Evolutionary conservation across 2,888 invertebrate species (phyloP), one percentile per base, ranked within the genome.

Genomic region (Listrodromus nycthemerus): DNA sequence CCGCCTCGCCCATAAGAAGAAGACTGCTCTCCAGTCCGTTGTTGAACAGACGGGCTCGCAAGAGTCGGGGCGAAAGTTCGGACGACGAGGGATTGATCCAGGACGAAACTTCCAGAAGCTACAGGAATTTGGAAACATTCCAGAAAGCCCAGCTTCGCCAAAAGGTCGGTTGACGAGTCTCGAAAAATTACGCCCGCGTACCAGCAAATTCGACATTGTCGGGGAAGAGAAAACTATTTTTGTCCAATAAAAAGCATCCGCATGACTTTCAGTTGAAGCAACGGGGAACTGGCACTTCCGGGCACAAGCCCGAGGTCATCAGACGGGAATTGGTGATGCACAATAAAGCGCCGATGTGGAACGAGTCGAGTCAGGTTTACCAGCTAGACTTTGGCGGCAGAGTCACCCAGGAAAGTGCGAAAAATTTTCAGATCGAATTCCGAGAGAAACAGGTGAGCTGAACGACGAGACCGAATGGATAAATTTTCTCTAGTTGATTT

Each of bases 341-440:
- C 94, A 99, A 99, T 94, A 99, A 99, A 94, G 96, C 97, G 8
- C 98, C 98, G 16, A 97, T 98, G 96, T 99, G 99, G 99, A 99
- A 99, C 94, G 99, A 99, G 94, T 98, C 97, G 94, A 98, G 98
- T 92, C 99, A 99, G 94, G 99, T 99, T 16, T 99, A 99, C 94
- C 99, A 99, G 93, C 95, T 99, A 63, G 99, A 99, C 94, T 99
- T 99, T 94, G 99, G 99, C 4, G 99, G 99, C 13, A 95, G 99
- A 87, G 99, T 99, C 82, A 99, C 99, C 3, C 99, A 99, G 94
- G 99, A 99, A 94, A 99, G 99, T 61, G 99, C 99, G 19, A 99
- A 99, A 94, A 99, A 99, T 94, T 99, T 99, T 94, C 99, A 99
- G 94, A 99, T 99, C 80, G 99, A 99, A 94, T 98, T 98, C 93